Evolutionary conservation across 2,888 invertebrate species (phyloP), one percentile per base, ranked within the genome.

Genomic region (Carcina quercana): DNA sequence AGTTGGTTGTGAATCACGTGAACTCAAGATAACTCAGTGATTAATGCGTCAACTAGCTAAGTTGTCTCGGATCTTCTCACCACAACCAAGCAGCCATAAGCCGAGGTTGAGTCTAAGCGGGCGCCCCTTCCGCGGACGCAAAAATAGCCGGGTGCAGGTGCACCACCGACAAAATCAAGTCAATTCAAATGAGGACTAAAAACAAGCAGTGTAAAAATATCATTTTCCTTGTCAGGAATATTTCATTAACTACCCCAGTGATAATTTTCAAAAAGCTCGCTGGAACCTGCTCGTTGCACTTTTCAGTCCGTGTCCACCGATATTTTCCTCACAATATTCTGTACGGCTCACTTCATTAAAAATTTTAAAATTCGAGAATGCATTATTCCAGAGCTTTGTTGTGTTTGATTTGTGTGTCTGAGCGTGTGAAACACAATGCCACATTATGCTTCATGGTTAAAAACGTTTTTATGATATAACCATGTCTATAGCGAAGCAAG

Each of bases 311-410:
- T 70, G 52, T 63, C 62, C 70, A 62, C 45, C 53, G 50, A 60
- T 74, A 71, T 73, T 75, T 79, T 67, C 66, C 54, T 65, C 65
- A 69, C 68, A 69, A 67, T 70, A 74, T 70, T 66, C 66, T 71
- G 61, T 62, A 60, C 62, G 64, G 53, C 62, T 60, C 64, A 75
- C 70, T 80, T 76, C 78, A 79, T 80, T 80, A 76, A 78, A 73
- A 73, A 73, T 63, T 55, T 68, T 69, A 62, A 73, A 76, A 73
- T 71, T 72, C 70, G 58, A 60, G 57, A n/a, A n/a, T n/a, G 56
- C 70, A 65, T 75, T 78, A 75, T 75, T 65, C 64, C 63, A 59
- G 45, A 49, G 59, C 59, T 68, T 78, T 79, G 78, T 78, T 62
- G 51, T 47, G 33, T 60, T 55, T 76, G 80, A 80, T 79, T 80